Evolutionary conservation across 1,140 invertebrate genomes (phyloP).

Genomic region (Orchestia grillus): DNA sequence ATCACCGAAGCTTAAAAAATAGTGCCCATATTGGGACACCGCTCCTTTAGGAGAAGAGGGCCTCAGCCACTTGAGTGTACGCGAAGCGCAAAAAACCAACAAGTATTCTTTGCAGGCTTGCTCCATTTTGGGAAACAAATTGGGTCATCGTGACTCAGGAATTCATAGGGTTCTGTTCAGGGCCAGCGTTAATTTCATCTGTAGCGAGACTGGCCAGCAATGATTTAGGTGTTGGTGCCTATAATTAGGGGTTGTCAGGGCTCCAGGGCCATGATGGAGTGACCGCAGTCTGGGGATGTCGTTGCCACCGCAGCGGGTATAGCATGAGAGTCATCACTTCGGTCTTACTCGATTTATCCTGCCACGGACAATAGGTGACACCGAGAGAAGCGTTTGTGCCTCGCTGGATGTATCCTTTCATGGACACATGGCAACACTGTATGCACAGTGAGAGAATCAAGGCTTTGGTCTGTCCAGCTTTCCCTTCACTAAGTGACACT

Average conservation of each 20-base stretch:
- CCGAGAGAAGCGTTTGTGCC: not conserved
- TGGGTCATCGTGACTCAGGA: slow-evolving; percentile 54
- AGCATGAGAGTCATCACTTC: slow-evolving; percentile 5
- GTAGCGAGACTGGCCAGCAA: slow-evolving; percentile 46
- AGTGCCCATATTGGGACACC: not conserved
- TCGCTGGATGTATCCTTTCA: not conserved
- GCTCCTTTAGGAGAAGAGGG: not conserved
- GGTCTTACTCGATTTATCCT: not conserved
- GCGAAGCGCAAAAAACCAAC: slow-evolving; percentile 11
- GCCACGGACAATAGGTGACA: slow-evolving; percentile 8
- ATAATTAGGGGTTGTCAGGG: slow-evolving; percentile 45
- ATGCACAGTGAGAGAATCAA: not conserved
- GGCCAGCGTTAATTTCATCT: slow-evolving; percentile 56
- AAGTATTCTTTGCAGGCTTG: slow-evolving; percentile 30
- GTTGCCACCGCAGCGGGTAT: slow-evolving; percentile 34
- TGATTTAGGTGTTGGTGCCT: slow-evolving; percentile 55
- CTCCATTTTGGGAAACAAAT: slow-evolving; percentile 55
- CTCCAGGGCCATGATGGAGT: slow-evolving; percentile 37
- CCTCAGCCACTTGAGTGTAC: not conserved
- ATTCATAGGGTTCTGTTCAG: slow-evolving; percentile 55
- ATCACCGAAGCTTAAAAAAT: slow-evolving; percentile 39
- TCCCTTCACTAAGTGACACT: not conserved
- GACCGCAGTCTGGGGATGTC: slow-evolving; percentile 26
- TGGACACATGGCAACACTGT: not conserved
- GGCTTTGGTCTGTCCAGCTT: not conserved